Percentiles rank a stretch among this genome's conserved stretches.
These are phyloP conservation scores for Apolygus lucorum DNA, from an alignment of 1,140 invertebrate genomes.

Conservation along the genomic window DNA sequence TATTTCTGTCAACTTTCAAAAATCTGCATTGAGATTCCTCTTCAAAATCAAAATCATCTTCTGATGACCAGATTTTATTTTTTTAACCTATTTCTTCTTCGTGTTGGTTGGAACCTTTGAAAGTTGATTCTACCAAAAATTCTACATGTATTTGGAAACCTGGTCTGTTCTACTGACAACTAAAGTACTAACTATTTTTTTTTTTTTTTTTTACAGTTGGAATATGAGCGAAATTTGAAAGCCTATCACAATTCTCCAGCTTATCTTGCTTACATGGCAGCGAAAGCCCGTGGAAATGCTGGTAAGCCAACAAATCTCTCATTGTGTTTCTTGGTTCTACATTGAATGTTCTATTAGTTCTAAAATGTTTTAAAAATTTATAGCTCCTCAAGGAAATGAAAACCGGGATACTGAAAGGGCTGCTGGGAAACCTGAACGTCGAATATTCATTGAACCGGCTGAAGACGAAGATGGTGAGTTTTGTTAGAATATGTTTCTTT, in stretches of 20 bases:
- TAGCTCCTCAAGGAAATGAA: constrained; percentile 48
- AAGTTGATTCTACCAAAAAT: no score
- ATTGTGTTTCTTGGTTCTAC: not conserved
- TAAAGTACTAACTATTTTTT: no score
- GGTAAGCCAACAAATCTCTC: constrained; percentile 41
- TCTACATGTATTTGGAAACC: no score
- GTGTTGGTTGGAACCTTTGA: no score
- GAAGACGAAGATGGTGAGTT: constrained; percentile 86
- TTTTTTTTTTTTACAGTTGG: constrained; percentile 47
- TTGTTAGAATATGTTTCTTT: no score
- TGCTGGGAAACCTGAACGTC: constrained; percentile 57
- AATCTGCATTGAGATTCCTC: no score
- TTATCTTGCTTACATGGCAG: constrained; percentile 86
- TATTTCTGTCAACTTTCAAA: no score
- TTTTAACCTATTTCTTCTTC: no score
- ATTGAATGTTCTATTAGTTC: not conserved
- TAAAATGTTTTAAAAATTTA: no score
- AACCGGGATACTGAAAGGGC: constrained; percentile 50
- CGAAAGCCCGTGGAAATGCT: constrained; percentile 75
- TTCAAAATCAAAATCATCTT: no score
- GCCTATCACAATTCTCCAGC: constrained; percentile 94
- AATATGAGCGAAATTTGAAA: constrained; percentile 92
- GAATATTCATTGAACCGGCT: constrained; percentile 92
- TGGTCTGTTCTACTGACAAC: no score
- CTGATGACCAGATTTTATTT: no score